Evolutionary conservation across 2,797 vertebrate genomes (phyloP).

Genomic region (Chanos chanos): DNA sequence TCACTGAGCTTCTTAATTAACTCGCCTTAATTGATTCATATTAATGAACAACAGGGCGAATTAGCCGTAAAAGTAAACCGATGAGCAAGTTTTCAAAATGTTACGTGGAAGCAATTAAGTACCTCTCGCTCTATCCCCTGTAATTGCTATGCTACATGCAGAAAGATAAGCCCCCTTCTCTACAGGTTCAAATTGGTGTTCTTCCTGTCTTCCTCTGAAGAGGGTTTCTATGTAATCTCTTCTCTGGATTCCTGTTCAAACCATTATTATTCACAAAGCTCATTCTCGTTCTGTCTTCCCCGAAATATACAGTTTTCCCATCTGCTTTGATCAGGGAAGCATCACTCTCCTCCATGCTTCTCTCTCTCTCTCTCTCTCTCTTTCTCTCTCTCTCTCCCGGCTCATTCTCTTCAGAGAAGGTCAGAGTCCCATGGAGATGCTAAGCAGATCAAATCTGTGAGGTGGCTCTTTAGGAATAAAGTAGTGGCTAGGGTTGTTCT

Average conservation of each 20-base stretch:
- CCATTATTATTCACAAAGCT: not conserved
- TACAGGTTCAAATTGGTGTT: not conserved
- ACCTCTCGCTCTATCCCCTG: too few relatives aligned
- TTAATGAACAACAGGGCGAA: conserved; percentile 15
- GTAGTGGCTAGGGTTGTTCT: too few relatives aligned
- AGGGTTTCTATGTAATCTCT: conserved; percentile 19
- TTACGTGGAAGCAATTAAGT: conserved; percentile 6
- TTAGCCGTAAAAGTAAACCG: conserved; percentile 9
- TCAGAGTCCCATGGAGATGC: conserved; percentile 29
- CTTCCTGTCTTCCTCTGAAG: too few relatives aligned
- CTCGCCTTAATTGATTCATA: conserved; percentile 4
- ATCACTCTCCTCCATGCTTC: not conserved
- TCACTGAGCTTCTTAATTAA: conserved; percentile 5
- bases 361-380: too few relatives aligned
- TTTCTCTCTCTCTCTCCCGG: too few relatives aligned
- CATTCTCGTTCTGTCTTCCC: conserved; percentile 7
- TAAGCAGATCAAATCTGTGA: conserved; percentile 12
- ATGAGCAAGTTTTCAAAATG: not conserved
- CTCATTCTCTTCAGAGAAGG: conserved; percentile 28
- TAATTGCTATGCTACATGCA: too few relatives aligned
- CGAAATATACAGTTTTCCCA: conserved; percentile 19
- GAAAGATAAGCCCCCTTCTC: too few relatives aligned
- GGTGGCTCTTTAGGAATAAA: too few relatives aligned
- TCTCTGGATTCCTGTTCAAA: not conserved
- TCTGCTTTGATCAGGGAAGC: conserved; percentile 27